Base-by-base conservation (phyloP, 1,140 invertebrate genomes). In the Drosophila pectinifera region DNA sequence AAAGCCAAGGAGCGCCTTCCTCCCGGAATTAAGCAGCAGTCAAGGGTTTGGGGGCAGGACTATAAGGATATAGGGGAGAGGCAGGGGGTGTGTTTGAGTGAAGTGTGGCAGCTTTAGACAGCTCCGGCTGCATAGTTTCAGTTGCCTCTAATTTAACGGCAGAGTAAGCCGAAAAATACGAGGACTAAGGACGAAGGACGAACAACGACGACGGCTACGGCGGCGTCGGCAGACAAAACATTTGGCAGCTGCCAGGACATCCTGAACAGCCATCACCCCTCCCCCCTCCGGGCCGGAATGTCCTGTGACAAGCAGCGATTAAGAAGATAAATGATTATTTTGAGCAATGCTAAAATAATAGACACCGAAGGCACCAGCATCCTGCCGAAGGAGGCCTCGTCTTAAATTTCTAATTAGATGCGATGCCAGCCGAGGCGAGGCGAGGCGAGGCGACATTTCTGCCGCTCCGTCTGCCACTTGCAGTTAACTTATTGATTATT, bases 281-380 rank as follows among this genome's bases (percentile, higher is more conserved):
- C 7, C 24, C 13, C 18, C 10, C 26, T 1, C 7, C 24, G 7
- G 13, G 7, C 16, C 2, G 31, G 5, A 11, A 11, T 2, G 28
- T 31, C 28, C 48, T 4, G 28, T 36, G 81, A 77, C 73, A 63
- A 63, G 68, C 73, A 62, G 78, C 82, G 78, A 86, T 86, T 86
- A 78, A 78, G 63, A 86, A 85, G 81, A 85, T 81, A 85, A 85
- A 85, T 85, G 78, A 86, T 86, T 85, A 78, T 85, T 85, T 86
- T 85, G 73, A 81, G 82, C 73, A 81, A 78, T 86, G 73, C 64
- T 51, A 49, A 78, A 83, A 70, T 79, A 68, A 65, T 77, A 64
- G 67, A 77, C 41, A 59, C 45, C 57, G 31, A 55, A 51, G 36
- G 45, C 16, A 20, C 8, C 41, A 49, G 16, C 48, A 53, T 34